Evolutionary conservation across 2,888 invertebrate species (phyloP), one percentile per base, ranked within the genome.

Genomic region (Papilio protenor): DNA sequence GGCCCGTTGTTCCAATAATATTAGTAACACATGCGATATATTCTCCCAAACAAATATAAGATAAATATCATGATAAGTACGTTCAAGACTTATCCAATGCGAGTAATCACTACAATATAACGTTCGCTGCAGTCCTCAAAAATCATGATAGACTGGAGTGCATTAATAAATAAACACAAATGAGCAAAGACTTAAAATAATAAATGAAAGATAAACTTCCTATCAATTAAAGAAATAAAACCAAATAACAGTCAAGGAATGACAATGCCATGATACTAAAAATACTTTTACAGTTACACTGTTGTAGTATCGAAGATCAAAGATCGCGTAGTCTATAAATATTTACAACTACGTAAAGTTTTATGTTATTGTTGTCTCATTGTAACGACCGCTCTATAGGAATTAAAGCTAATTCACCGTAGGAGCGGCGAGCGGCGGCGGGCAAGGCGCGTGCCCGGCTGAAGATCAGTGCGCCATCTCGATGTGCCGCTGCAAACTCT

Each of bases 401-500:
- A 71, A 40, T 75, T 45, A 66, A 69, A 49, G 2, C n/a, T 33
- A 21, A 21, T 69, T 69, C n/a, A 12, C 45, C 45, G n/a, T 21
- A 66, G 66, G 47, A 8, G 47, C 14, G 72, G 66, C 55, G 27
- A 66, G 40, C 45, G 55, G 23, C 40, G 70, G 40, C 23, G 23
- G 75, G 64, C 52, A 23, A 61, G 21, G 61, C 52, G 27, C 45
- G 18, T n/a, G 64, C 40, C 45, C 52, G 21, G 69, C 73, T 49
- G 18, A 81, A 40, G 77, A 90, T 94, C 92, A 94, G 87, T 96
- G 96, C 18, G 94, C 91, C 86, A 92, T 93, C 73, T 94, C 91
- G 80, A 96, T 95, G 86, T 96, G 96, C 49, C 95, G 91, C 71
- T 95, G 94, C 81, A 96, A 92, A 76, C 95, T 95, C 80, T 93